These are phyloP conservation scores for Nezara viridula DNA, from an alignment of 2,888 invertebrate genomes.

Conservation along the genomic window DNA sequence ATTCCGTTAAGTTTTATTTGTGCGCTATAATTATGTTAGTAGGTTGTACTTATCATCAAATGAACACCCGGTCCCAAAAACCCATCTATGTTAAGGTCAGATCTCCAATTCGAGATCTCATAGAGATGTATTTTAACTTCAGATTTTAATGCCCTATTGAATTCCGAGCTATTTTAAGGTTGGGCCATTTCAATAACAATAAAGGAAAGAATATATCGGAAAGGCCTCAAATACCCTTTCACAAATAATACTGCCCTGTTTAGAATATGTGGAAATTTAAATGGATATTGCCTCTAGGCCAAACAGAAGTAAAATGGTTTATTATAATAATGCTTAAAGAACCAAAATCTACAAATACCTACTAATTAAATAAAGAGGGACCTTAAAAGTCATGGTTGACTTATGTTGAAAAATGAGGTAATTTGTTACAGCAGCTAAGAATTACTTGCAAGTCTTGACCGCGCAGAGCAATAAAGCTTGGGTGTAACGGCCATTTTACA, in stretches of 20 bases:
- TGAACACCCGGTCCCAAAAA: not conserved
- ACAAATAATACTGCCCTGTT: not conserved
- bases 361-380: not conserved
- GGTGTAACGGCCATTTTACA: conserved; percentile 23
- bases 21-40: no score
- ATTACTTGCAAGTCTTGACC: not conserved
- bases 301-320: not conserved
- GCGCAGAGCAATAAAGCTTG: conserved; percentile 12
- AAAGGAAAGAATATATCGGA: not conserved
- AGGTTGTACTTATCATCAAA: no score
- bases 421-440: conserved; percentile 1
- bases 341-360: not conserved
- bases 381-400: not conserved
- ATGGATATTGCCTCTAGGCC: not conserved
- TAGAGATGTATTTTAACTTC: not conserved
- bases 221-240: not conserved
- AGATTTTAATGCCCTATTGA: conserved; percentile 4
- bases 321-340: not conserved
- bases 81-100: not conserved
- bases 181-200: conserved; percentile 34
- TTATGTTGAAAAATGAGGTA: conserved; percentile 7
- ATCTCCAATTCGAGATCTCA: not conserved
- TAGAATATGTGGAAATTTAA: not conserved
- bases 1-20: no score
- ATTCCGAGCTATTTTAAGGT: not conserved